These are phyloP conservation scores for Pissodes strobi DNA, from an alignment of 1,140 invertebrate species.

Conservation along the genomic window DNA sequence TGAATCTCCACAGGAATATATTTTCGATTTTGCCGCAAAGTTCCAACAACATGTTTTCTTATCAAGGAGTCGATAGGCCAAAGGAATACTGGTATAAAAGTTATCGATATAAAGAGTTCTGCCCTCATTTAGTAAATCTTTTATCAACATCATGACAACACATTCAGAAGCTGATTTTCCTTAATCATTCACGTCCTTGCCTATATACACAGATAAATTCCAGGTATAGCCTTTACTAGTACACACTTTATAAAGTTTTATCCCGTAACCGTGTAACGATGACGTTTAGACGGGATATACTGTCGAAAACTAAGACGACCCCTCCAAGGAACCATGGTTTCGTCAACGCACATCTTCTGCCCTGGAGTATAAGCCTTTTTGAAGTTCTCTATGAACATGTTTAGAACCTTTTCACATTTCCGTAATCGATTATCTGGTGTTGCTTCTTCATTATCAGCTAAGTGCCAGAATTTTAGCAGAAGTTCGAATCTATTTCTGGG, in stretches of 20 bases:
- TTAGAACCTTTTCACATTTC: slow-evolving; percentile 11
- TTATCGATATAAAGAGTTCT: too few species aligned
- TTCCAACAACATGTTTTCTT: too few species aligned
- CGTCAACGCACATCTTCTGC: slow-evolving; percentile 44
- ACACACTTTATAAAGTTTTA: slow-evolving; percentile 49
- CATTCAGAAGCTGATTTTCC: too few species aligned
- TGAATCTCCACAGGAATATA: too few species aligned
- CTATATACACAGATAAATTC: slow-evolving; percentile 33
- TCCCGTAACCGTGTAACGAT: slow-evolving; percentile 49
- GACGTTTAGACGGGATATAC: slow-evolving; percentile 45
- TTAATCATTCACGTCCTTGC: too few species aligned
- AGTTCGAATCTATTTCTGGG: slow-evolving; percentile 26
- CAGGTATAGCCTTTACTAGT: slow-evolving; percentile 42
- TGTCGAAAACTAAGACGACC: slow-evolving; percentile 48
- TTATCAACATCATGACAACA: too few species aligned
- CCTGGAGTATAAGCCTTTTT: slow-evolving; percentile 34
- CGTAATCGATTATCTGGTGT: not conserved
- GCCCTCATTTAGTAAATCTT: too few species aligned
- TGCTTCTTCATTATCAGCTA: slow-evolving; percentile 18
- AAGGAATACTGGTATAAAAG: too few species aligned
- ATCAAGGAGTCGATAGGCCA: too few species aligned
- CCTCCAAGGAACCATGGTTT: slow-evolving; percentile 50
- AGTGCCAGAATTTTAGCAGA: slow-evolving; percentile 27
- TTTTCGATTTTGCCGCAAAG: too few species aligned
- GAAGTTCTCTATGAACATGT: slow-evolving; percentile 31